phyloP scores from a whole-genome alignment of 1,140 invertebrate genomes.

The Plutomurus gul region DNA sequence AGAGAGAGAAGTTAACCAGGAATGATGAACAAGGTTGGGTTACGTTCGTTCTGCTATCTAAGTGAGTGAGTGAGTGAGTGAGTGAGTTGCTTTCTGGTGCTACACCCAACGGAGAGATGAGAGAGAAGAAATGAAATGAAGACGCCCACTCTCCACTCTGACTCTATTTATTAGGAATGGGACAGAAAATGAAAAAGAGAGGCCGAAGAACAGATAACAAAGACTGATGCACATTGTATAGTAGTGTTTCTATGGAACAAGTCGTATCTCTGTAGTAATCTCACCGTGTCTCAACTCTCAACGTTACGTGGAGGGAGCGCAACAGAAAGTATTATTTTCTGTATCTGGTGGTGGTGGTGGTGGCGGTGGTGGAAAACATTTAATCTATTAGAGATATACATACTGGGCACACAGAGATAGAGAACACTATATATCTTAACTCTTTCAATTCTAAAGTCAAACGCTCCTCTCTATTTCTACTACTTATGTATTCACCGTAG shows the following conservation, averaged over 20 bases:
- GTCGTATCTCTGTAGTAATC: background rate
- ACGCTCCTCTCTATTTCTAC: too few relatives aligned
- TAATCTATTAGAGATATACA: too few relatives aligned
- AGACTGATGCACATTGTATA: background rate
- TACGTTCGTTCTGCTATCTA: background rate
- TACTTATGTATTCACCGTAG: too few relatives aligned
- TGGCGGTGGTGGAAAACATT: too few relatives aligned
- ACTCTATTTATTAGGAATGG: constrained; percentile 1
- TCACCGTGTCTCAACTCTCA: background rate
- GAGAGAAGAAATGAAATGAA: background rate
- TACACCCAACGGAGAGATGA: background rate
- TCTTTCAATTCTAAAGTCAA: too few relatives aligned
- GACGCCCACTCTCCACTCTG: background rate
- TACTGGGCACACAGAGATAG: too few relatives aligned
- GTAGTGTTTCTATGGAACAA: background rate
- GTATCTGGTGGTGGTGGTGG: too few relatives aligned
- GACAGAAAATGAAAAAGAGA: constrained; percentile 6
- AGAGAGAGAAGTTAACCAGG: background rate
- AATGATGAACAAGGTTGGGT: background rate
- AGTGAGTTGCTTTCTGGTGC: background rate
- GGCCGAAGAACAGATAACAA: too few relatives aligned
- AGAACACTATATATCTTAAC: too few relatives aligned
- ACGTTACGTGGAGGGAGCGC: too few relatives aligned
- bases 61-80: too few relatives aligned
- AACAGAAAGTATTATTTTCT: too few relatives aligned